Base-by-base conservation (phyloP, 1,140 invertebrate genomes). In the Pristionchus pacificus region DNA sequence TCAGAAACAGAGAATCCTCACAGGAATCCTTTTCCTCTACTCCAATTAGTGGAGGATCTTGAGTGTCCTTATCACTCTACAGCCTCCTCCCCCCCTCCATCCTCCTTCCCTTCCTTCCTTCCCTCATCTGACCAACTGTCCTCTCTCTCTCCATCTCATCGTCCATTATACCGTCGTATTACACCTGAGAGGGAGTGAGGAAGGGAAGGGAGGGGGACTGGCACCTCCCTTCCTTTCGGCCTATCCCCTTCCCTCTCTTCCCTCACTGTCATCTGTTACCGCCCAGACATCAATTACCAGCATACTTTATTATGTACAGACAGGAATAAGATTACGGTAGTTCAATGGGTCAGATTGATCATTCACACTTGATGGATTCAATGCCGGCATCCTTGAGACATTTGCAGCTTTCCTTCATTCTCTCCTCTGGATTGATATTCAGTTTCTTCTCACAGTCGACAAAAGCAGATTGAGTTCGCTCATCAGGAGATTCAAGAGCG, bases 371-470 rank as follows among this genome's bases (percentile, higher is more conserved):
- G 6, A 49, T 49, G 6, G 38, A 49, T 49, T 55, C 71, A 31
- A 82, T 71, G 29, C 80, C 80, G 33, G 80, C 81, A 15, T 30
- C 65, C 60, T 80, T 80, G 60, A 82, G 62, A 65, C 80, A 82
- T n/a, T 84, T 73, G 70, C 80, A 82, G 15, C 77, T 79, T n/a
- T 64, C 67, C 28, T 74, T 74, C 33, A 84, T 72, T 31, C 82
- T 75, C 61, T 80, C 70, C 55, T 74, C 30, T 15, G 80, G 70
- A 19, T 77, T 68, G 27, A 81, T 57, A 15, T 64, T 63, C 33
- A 83, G 60, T 65, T 82, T 77, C 64, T 81, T 72, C 59, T 82
- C 80, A 60, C 80, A 82, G 25, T 78, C 67, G n/a, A 67, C 74
- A 55, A 83, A 82, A 13, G 80, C 82, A 29, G 57, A 55, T 65